Evolutionary conservation across 92 coral and sea anemone species (phyloP).

Genomic region (Epizoanthus stellaris): DNA sequence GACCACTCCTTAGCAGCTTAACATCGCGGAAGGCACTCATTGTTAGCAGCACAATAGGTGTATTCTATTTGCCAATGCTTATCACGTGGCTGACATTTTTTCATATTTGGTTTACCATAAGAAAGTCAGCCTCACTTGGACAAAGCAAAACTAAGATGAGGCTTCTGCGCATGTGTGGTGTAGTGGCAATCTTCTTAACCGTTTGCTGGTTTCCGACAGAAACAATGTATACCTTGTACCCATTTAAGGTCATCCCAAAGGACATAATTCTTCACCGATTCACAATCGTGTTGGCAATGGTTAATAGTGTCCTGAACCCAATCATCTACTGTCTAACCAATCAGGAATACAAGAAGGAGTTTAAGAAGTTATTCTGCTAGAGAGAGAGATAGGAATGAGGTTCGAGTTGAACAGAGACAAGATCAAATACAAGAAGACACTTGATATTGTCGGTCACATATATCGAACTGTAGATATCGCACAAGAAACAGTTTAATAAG

Average conservation of each 20-base stretch:
- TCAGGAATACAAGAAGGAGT: slow-evolving; percentile 51
- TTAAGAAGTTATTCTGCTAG: too few species aligned
- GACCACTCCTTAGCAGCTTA: neutral
- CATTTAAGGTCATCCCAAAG: slow-evolving; percentile 35
- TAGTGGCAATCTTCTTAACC: slow-evolving; percentile 57
- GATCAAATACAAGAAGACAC: too few species aligned
- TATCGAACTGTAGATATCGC: too few species aligned
- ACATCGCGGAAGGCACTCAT: slow-evolving; percentile 35
- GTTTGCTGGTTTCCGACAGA: slow-evolving; percentile 71
- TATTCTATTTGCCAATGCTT: slow-evolving; percentile 60
- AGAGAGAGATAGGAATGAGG: too few species aligned
- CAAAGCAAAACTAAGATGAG: slow-evolving; percentile 45
- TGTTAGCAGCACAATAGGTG: slow-evolving; percentile 47
- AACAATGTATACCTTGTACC: slow-evolving; percentile 52
- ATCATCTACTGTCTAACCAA: slow-evolving; percentile 64
- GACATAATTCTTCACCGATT: slow-evolving; percentile 40
- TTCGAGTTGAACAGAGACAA: too few species aligned
- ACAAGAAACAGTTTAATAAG: too few species aligned
- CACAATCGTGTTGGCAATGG: slow-evolving; percentile 53
- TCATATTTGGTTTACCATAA: slow-evolving; percentile 55
- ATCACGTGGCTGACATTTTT: slow-evolving; percentile 61
- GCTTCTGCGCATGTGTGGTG: slow-evolving; percentile 74
- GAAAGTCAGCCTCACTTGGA: slow-evolving; percentile 26
- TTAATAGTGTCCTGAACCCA: slow-evolving; percentile 60
- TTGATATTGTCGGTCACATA: too few species aligned